Evolutionary conservation across 2,888 invertebrate genomes (phyloP).

Genomic region (Caenorhabditis sp.): DNA sequence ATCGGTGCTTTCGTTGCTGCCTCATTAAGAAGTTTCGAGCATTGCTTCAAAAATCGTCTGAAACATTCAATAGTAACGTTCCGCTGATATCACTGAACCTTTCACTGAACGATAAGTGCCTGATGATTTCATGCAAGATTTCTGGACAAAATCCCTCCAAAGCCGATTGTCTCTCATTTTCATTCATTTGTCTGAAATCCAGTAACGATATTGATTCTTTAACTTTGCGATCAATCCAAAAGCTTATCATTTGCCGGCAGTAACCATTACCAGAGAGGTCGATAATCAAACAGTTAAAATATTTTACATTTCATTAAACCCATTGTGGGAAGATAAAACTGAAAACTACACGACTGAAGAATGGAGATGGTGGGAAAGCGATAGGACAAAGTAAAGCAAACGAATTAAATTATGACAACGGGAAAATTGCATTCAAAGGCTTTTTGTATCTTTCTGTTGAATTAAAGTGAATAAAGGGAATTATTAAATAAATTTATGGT

Average conservation of each 20-base stretch:
- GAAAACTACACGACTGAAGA: slow-evolving; percentile 38
- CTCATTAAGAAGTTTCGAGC: background rate
- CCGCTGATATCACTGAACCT: background rate
- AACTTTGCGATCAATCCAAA: background rate
- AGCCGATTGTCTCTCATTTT: background rate
- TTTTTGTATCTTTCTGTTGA: slow-evolving; percentile 2
- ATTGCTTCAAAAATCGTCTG: background rate
- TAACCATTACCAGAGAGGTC: background rate
- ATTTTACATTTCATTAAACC: slow-evolving; percentile 21
- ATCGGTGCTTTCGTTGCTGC: background rate
- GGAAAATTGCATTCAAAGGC: slow-evolving; percentile 3
- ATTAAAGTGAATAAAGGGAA: slow-evolving; percentile 5
- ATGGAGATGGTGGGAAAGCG: slow-evolving; percentile 25
- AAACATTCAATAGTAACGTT: background rate
- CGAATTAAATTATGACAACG: slow-evolving; percentile 26
- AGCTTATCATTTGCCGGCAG: background rate
- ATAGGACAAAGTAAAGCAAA: slow-evolving; percentile 30
- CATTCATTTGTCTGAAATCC: background rate
- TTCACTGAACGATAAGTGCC: background rate
- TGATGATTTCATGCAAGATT: slow-evolving; percentile 8
- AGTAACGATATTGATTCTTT: background rate
- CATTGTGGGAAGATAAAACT: slow-evolving; percentile 31
- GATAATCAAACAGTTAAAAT: background rate
- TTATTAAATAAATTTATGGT: slow-evolving; percentile 11
- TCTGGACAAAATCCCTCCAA: background rate